A percentile compares a stretch with the other conserved stretches of the same genome.
Evolutionary conservation across 2,113 vertebrate species (phyloP).

Genomic region (Parus major): DNA sequence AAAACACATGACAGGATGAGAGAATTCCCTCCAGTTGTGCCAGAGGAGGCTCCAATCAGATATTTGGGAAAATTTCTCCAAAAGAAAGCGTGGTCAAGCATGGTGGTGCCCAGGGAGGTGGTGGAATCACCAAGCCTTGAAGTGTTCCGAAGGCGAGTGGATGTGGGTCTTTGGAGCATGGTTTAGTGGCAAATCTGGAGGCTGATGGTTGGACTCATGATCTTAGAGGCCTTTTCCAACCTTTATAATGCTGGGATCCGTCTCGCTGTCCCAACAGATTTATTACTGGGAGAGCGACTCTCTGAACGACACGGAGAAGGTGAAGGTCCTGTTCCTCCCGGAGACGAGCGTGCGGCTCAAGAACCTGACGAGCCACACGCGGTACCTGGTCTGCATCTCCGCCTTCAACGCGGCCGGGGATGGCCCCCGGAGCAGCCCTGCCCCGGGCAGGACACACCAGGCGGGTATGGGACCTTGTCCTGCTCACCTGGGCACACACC

Average conservation of each 20-base stretch:
- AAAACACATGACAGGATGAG: not conserved
- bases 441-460: conserved; percentile 83
- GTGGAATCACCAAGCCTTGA: not conserved
- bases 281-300: conserved; percentile 89
- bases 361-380: conserved; percentile 90
- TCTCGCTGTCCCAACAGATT: conserved; percentile 69
- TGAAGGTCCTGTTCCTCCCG: conserved; percentile 90
- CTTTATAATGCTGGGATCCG: not conserved
- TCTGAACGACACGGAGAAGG: conserved; percentile 88
- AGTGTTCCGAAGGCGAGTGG: fast-evolving
- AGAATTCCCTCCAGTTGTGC: not conserved
- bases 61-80: not conserved
- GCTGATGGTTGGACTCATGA: fast-evolving
- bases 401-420: conserved; percentile 94
- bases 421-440: conserved; percentile 86
- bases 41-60: not conserved
- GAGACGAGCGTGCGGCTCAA: conserved; percentile 83
- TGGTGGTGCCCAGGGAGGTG: not conserved
- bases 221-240: not conserved
- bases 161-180: fast-evolving
- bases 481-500: not conserved
- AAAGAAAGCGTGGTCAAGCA: not conserved
- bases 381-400: conserved; percentile 85
- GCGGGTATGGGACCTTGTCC: conserved; percentile 73
- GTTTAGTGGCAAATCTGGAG: too few species aligned